Evolutionary conservation across 2,797 vertebrate genomes (phyloP), one percentile per base, ranked within the genome.

Genomic region (Scomberomorus guttatus): DNA sequence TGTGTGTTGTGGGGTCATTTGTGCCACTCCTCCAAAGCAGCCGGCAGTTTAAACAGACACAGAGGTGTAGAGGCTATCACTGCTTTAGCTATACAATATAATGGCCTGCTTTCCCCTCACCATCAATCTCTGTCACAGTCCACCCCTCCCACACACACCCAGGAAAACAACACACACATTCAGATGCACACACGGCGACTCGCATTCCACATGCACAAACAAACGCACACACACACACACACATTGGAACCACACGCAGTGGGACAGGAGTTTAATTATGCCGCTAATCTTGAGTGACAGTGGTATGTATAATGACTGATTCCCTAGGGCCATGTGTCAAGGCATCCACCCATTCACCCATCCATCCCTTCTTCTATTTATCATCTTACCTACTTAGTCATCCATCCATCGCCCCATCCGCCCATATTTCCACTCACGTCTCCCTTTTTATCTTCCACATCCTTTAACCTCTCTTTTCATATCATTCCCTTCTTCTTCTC

Each of bases 201-300:
- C 6, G 25, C 63, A 55, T 8, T 17, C 64, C 64, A 22, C 78
- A 77, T 39, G 46, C 67, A 77, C 54, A 75, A 22, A 72, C 62
- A 55, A 20, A 32, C 52, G 34, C 58, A 20, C 58, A 32, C 71
- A 29, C n/a, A 24, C 71, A 39, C 68, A 59, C 64, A 39, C 77
- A 48, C 42, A 3, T 24, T 63, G 2, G 14, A 85, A 44, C 81
- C 86, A 71, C 90, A 87, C 79, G 46, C 86, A 44, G 60, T 68
- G 81, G 54, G 80, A 85, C 88, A 87, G 80, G 90, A 89, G 83
- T 87, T 90, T 94, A 93, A 95, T 95, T 94, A 93, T 88, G 85
- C 84, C 52, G 68, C 91, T 93, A 94, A 94, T 95, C 91, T 93
- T 94, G 93, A 95, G 87, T 93, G 93, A 92, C 93, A 93, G 90